Percentiles rank a stretch among this genome's conserved stretches.
Conservation (phyloP, 2,888 invertebrate genomes). For the Drosophila diplacantha region DNA sequence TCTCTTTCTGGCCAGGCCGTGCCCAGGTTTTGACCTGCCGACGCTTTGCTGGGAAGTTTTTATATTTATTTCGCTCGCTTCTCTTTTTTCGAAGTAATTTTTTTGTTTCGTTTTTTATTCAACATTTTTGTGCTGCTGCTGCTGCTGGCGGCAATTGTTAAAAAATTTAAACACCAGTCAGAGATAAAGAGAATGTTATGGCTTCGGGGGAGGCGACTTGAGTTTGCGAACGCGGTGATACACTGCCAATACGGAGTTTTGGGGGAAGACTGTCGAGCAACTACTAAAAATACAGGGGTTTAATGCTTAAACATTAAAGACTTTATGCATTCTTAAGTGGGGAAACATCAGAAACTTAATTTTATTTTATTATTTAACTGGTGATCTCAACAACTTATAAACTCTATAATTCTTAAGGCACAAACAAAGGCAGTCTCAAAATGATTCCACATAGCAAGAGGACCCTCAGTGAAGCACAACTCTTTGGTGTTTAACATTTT, state of each 20-base stretch:
- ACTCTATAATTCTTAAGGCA: background rate
- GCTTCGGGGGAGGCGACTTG: conserved; percentile 24
- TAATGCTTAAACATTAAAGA: background rate
- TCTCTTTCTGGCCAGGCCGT: conserved; percentile 50
- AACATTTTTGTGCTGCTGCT: conserved; percentile 54
- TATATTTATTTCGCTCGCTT: conserved; percentile 35
- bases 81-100: conserved; percentile 6
- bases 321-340: too few species aligned
- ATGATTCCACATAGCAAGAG: background rate
- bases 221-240: conserved; percentile 21
- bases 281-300: background rate
- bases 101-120: conserved; percentile 27
- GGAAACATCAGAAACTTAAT: too few species aligned
- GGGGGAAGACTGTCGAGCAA: background rate
- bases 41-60: conserved; percentile 45
- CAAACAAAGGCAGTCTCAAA: background rate
- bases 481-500: conserved; percentile 4
- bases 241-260: conserved; percentile 9
- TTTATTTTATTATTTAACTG: too few species aligned
- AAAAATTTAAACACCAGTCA: conserved; percentile 48
- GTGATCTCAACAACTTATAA: too few species aligned
- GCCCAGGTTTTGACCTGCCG: conserved; percentile 60
- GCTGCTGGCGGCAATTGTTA: conserved; percentile 57
- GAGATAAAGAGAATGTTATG: conserved; percentile 42
- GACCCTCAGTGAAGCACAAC: background rate